Evolutionary conservation across 1,140 invertebrate genomes (phyloP).

Genomic region (Sinella curviseta): DNA sequence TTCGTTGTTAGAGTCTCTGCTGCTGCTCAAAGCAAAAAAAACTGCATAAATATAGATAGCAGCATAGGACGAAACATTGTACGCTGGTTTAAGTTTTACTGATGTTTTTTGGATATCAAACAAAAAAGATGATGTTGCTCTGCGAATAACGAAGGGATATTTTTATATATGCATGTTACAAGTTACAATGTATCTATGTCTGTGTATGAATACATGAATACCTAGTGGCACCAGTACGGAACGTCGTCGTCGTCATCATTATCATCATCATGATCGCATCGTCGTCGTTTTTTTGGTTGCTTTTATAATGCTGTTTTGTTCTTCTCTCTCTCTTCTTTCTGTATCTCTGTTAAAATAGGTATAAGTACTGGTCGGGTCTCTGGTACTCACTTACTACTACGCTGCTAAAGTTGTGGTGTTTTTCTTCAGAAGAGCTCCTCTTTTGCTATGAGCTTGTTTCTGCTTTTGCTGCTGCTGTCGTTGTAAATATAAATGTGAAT

Average conservation of each 20-base stretch:
- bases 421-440: background rate
- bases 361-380: too few relatives aligned
- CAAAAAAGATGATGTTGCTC: background rate
- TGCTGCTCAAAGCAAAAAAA: too few relatives aligned
- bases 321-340: background rate
- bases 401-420: too few relatives aligned
- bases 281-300: too few relatives aligned
- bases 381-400: too few relatives aligned
- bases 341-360: too few relatives aligned
- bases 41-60: too few relatives aligned
- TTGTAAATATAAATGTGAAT: conserved; percentile 19
- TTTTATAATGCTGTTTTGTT: background rate
- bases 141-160: background rate
- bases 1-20: too few relatives aligned
- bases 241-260: too few relatives aligned
- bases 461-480: background rate
- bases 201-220: background rate
- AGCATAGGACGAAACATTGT: too few relatives aligned
- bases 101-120: background rate
- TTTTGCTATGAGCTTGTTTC: too few relatives aligned
- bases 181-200: background rate
- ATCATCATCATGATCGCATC: background rate
- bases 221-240: conserved; percentile 1
- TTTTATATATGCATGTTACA: background rate
- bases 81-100: too few relatives aligned